Conservation (phyloP, 2,888 invertebrate species). For the Oxyteleia sp. region DNA sequence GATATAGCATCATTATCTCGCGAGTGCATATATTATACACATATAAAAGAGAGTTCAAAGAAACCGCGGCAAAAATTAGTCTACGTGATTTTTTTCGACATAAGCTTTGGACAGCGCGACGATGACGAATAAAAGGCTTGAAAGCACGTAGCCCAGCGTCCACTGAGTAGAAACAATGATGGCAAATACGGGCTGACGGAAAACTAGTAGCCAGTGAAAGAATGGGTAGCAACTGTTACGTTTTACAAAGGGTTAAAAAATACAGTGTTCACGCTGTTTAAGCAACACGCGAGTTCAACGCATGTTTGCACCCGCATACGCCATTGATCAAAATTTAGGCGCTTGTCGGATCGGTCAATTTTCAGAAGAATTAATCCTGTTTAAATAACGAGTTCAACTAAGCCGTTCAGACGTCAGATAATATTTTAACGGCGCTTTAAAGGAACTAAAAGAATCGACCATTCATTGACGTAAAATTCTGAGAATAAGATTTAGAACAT, state of each 20-base stretch:
- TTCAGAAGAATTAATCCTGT: constrained; percentile 59
- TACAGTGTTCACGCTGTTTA: constrained; percentile 80
- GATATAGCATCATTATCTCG: constrained; percentile 31
- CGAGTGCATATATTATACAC: too few species aligned
- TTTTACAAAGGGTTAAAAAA: constrained; percentile 83
- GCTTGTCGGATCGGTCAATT: constrained; percentile 61
- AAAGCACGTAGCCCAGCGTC: constrained; percentile 54
- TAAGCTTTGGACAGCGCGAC: constrained; percentile 21
- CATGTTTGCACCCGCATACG: constrained; percentile 69
- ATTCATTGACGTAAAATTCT: not conserved
- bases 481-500: too few species aligned
- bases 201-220: constrained; percentile 81
- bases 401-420: constrained; percentile 21
- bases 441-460: constrained; percentile 16
- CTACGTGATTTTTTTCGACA: constrained; percentile 39
- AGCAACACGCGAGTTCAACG: constrained; percentile 76
- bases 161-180: constrained; percentile 82
- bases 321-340: constrained; percentile 53
- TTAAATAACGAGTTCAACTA: constrained; percentile 37
- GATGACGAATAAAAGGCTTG: constrained; percentile 62
- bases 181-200: constrained; percentile 85
- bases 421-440: not conserved
- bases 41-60: constrained; percentile 41
- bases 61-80: constrained; percentile 35
- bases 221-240: constrained; percentile 80